These are phyloP conservation scores for Onychorhynchus coronatus DNA, from an alignment of 2,113 vertebrate genomes.

Conservation along the genomic window DNA sequence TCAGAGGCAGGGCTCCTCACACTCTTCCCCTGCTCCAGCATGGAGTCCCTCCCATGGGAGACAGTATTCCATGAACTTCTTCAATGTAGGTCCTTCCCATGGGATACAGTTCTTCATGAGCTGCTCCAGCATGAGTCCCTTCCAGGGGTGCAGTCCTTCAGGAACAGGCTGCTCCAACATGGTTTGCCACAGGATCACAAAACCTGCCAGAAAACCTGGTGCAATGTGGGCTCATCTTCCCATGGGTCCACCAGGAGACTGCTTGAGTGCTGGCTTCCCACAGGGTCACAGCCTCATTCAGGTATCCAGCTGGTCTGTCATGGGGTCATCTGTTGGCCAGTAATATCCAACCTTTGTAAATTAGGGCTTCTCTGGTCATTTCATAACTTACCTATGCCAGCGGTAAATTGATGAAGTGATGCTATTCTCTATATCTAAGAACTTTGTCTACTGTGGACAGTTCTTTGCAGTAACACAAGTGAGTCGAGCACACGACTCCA, in stretches of 20 bases:
- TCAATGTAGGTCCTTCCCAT: background rate
- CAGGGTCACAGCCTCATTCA: background rate
- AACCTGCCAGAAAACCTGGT: background rate
- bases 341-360: background rate
- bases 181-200: too few species aligned
- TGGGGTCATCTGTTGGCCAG: background rate
- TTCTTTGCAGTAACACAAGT: background rate
- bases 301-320: background rate
- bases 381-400: background rate
- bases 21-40: background rate
- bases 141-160: background rate
- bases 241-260: accelerated
- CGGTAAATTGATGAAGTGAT: background rate
- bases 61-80: background rate
- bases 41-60: background rate
- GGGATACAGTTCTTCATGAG: background rate
- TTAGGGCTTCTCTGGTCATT: background rate
- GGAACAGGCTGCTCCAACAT: background rate
- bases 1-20: background rate
- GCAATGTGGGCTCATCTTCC: background rate
- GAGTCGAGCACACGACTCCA: background rate
- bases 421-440: background rate
- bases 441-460: background rate
- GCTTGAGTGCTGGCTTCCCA: too few species aligned
- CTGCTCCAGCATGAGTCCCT: background rate